phyloP scores from a whole-genome alignment of 2,888 invertebrate genomes.

The Andrena haemorrhoa region DNA sequence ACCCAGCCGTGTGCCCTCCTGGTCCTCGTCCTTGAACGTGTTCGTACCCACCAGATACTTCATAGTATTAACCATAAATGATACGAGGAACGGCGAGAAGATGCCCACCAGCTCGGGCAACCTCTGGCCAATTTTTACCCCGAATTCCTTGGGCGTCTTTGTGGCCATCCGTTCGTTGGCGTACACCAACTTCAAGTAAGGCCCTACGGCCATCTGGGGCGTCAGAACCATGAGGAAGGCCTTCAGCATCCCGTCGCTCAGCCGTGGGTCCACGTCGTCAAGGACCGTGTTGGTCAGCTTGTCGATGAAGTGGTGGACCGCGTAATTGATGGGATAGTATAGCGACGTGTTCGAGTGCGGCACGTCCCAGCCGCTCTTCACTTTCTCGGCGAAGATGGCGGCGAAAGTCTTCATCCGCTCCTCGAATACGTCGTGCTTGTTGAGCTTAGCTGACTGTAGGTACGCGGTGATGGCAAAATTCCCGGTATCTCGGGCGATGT shows the following conservation, averaged over 20 bases:
- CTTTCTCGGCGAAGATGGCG: slow-evolving; percentile 23
- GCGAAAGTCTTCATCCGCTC: slow-evolving; percentile 50
- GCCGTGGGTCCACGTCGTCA: not conserved
- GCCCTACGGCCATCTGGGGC: slow-evolving; percentile 61
- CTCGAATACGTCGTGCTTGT: slow-evolving; percentile 44
- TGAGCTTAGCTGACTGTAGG: not conserved
- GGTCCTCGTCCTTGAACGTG: not conserved
- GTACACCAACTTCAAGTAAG: slow-evolving; percentile 65
- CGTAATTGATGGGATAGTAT: slow-evolving; percentile 62
- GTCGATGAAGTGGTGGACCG: slow-evolving; percentile 10
- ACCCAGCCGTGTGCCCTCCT: not conserved
- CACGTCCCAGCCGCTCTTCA: slow-evolving; percentile 65
- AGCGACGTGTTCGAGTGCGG: slow-evolving; percentile 13
- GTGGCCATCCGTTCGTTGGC: slow-evolving; percentile 25
- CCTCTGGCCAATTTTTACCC: slow-evolving; percentile 36
- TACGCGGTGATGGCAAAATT: not conserved
- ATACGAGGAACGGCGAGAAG: slow-evolving; percentile 33
- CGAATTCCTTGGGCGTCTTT: slow-evolving; percentile 46
- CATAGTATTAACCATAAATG: not conserved
- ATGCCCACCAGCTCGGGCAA: slow-evolving; percentile 31
- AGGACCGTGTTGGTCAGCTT: rapidly evolving
- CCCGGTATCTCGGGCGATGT: rapidly evolving
- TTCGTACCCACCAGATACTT: not conserved
- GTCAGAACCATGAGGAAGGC: slow-evolving; percentile 49
- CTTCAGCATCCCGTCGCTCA: slow-evolving; percentile 58